These are phyloP conservation scores for Automeris io DNA, from an alignment of 2,888 invertebrate genomes.

Conservation along the genomic window DNA sequence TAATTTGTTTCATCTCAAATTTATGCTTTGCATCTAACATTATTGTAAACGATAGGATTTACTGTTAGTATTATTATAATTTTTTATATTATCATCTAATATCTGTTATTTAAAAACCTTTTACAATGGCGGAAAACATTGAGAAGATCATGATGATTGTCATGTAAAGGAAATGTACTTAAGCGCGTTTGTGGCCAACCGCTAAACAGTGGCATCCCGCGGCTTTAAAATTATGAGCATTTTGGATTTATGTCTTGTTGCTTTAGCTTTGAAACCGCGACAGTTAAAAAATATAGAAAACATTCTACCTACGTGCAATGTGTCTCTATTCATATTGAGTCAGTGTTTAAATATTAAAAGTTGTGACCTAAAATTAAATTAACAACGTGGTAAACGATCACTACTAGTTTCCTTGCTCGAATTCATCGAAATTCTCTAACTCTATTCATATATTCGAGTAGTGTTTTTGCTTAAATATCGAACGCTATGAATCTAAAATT, in stretches of 20 bases:
- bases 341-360: conserved; percentile 29
- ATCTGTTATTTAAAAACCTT: conserved; percentile 16
- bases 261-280: conserved; percentile 32
- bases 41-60: too few species aligned
- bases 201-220: conserved; percentile 38
- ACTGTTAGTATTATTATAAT: too few species aligned
- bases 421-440: conserved; percentile 1
- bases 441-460: background rate
- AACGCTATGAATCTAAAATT: too few species aligned
- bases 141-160: conserved; percentile 30
- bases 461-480: too few species aligned
- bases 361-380: conserved; percentile 12
- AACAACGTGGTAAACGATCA: conserved; percentile 2
- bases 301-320: background rate
- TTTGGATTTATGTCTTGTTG: conserved; percentile 14
- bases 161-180: conserved; percentile 44
- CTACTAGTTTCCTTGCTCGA: conserved; percentile 1
- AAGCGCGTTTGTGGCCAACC: conserved; percentile 49
- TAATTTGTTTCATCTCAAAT: too few species aligned
- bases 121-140: conserved; percentile 17
- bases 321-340: background rate
- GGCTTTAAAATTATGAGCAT: conserved; percentile 33
- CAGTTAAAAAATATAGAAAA: conserved; percentile 22
- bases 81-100: background rate
- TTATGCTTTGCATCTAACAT: too few species aligned